phyloP scores from a whole-genome alignment of 2,797 vertebrate species.

The Morus bassanus region DNA sequence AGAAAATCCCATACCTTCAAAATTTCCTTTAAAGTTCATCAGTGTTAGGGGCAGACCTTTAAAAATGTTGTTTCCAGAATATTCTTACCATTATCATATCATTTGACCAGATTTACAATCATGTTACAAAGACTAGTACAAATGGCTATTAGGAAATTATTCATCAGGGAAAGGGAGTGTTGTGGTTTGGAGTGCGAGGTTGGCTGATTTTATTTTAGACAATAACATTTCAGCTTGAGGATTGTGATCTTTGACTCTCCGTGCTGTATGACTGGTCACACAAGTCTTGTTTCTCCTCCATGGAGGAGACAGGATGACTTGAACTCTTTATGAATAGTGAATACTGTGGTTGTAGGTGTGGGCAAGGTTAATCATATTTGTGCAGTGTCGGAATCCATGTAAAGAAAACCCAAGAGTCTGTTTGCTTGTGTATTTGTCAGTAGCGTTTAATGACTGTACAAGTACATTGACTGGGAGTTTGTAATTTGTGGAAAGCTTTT shows the following conservation, averaged over 20 bases:
- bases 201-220: not conserved
- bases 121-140: not conserved
- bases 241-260: not conserved
- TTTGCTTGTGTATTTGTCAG: not conserved
- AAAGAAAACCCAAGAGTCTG: not conserved
- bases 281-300: not conserved
- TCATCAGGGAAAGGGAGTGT: not conserved
- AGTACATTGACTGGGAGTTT: not conserved
- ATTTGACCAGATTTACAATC: not conserved
- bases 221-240: not conserved
- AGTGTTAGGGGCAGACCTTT: not conserved
- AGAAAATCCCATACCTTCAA: not conserved
- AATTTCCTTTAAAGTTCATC: not conserved
- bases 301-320: not conserved
- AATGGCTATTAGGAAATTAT: not conserved
- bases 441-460: not conserved
- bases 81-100: not conserved
- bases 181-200: not conserved
- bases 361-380: not conserved
- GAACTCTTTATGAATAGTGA: not conserved
- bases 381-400: not conserved
- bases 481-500: not conserved
- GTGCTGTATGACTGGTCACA: not conserved
- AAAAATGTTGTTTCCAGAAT: not conserved
- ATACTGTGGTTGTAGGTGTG: fast-evolving